Base-by-base conservation (phyloP, 2,113 vertebrate species). In the Petrocephalus zakoni region DNA sequence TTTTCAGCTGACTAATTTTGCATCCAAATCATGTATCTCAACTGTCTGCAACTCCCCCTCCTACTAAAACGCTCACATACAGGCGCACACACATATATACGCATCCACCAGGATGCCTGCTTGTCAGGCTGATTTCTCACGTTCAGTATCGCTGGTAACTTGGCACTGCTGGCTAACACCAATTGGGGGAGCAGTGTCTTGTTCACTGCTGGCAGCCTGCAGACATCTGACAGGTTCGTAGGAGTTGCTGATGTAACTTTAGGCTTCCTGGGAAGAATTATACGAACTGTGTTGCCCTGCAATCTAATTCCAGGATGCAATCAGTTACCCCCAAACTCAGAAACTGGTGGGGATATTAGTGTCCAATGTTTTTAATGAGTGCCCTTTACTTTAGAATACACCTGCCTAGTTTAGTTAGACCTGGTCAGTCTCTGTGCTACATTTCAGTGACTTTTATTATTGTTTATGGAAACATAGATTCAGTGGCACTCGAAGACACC, bases 1-100 rank as follows among this genome's bases (percentile, higher is more conserved):
- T 19, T 78, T 78, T 42, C 72, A 78, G 72, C 72, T 78, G 29
- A 78, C 34, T 78, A 78, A 78, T 78, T 78, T 78, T 78, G 72
- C 34, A 78, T 78, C 29, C 17, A 19, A 78, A 42, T 42, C 34
- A 5, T 42, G 15, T 78, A 78, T 78, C 34, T 68, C 25, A 10
- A 68, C 10, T 42, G 72, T 78, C 34, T 78, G 34, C 34, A 78
- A 42, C 68, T 15, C 29, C 13, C 29, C 29, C 1, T 2, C 15
- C 34, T 7, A 37, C 13, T 55, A 13, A 55, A 17, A 19, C 34
- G 37, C 34, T 37, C 68, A 75, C 13, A 42, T 19, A 78, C 72
- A 78, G 29, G 17, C 72, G 19, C 72, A 55, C 53, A 53, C 52
- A 53, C 5, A 53, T 9, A 55, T 13, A 55, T 13, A 78, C 72